Conservation (phyloP, 2,113 vertebrate genomes). For the Naja naja region DNA sequence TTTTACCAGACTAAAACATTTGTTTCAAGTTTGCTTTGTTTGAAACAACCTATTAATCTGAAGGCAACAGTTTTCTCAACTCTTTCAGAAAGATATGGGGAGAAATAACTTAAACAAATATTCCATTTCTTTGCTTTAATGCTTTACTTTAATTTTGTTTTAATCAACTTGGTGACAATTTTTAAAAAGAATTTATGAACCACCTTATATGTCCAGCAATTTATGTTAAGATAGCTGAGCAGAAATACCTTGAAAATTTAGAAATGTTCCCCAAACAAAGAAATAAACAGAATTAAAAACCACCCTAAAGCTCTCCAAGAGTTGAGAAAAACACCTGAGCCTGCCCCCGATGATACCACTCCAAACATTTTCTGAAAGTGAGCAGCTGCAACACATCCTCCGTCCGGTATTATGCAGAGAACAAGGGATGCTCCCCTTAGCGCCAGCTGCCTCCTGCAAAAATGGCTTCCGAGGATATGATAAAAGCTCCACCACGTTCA, state of each 20-base stretch:
- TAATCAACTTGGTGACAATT: not conserved
- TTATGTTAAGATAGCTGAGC: not conserved
- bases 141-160: not conserved
- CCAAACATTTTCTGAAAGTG: not conserved
- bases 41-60: not conserved
- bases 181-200: not conserved
- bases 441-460: not conserved
- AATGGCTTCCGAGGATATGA: not conserved
- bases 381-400: not conserved
- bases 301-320: not conserved
- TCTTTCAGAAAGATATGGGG: not conserved
- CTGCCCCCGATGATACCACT: not conserved
- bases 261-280: not conserved
- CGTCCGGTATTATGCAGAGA: not conserved
- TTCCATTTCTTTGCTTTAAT: not conserved
- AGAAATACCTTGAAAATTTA: not conserved
- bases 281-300: not conserved
- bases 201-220: not conserved
- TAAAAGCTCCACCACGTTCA: not conserved
- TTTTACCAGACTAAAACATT: not conserved
- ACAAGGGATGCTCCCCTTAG: not conserved
- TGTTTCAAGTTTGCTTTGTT: not conserved
- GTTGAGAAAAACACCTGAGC: not conserved
- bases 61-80: not conserved
- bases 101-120: too few species aligned